Percentiles rank a stretch among this genome's conserved stretches.
Evolutionary conservation across 1,140 invertebrate genomes (phyloP).

Genomic region (Diabrotica virgifera): DNA sequence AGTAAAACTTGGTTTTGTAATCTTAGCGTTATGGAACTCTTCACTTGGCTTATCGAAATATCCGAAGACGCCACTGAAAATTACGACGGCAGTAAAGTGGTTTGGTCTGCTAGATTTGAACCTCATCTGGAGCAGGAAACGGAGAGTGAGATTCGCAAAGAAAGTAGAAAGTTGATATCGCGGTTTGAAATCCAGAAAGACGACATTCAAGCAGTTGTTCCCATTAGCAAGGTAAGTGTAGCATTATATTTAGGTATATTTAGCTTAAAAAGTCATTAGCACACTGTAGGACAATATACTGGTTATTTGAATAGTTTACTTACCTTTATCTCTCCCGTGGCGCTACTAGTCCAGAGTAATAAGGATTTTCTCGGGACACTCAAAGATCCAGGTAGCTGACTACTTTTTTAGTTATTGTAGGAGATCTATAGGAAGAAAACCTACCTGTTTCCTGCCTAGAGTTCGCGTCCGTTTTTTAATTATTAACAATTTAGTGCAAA

Average conservation of each 20-base stretch:
- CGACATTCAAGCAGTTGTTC: slow-evolving; percentile 88
- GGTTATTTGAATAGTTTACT: too few species aligned
- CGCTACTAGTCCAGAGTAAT: too few species aligned
- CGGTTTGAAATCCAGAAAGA: slow-evolving; percentile 89
- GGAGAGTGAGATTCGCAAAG: slow-evolving; percentile 40
- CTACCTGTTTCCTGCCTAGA: too few species aligned
- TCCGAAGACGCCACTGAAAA: slow-evolving; percentile 75
- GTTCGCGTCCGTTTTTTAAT: too few species aligned
- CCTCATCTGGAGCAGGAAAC: slow-evolving; percentile 52
- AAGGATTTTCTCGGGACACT: too few species aligned
- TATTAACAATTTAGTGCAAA: too few species aligned
- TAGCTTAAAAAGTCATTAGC: neutral
- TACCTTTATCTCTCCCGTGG: too few species aligned
- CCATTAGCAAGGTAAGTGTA: slow-evolving; percentile 82
- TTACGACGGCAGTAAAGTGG: slow-evolving; percentile 75
- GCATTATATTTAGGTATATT: neutral
- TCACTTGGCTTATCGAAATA: slow-evolving; percentile 88
- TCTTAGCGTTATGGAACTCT: slow-evolving; percentile 73
- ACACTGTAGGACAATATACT: neutral
- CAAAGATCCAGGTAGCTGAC: too few species aligned
- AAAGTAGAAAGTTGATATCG: slow-evolving; percentile 70
- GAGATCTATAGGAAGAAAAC: too few species aligned
- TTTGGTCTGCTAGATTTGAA: slow-evolving; percentile 74
- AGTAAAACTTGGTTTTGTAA: neutral
- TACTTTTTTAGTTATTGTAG: too few species aligned